These are phyloP conservation scores for Morone saxatilis DNA, from an alignment of 2,113 vertebrate genomes.

Conservation along the genomic window DNA sequence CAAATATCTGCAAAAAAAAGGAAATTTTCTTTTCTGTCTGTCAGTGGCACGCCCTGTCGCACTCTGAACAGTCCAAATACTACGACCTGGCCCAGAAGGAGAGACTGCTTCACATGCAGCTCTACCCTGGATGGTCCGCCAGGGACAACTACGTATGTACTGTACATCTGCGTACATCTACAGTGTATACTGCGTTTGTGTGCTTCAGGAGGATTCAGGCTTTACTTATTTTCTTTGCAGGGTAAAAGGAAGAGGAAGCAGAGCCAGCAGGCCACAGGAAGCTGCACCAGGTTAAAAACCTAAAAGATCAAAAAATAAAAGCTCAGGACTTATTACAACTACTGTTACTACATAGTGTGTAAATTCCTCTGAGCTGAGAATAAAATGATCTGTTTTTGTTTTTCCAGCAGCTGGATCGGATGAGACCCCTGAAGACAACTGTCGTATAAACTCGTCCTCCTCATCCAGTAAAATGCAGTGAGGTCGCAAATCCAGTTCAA, in stretches of 20 bases:
- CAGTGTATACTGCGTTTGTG: too few species aligned
- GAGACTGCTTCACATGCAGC: conserved; percentile 96
- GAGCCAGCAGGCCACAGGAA: conserved; percentile 21
- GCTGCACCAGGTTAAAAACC: background rate
- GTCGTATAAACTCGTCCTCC: too few species aligned
- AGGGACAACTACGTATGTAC: conserved; percentile 95
- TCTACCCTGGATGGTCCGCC: conserved; percentile 95
- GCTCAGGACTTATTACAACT: background rate
- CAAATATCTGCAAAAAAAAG: too few species aligned
- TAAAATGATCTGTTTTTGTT: background rate
- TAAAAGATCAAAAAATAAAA: background rate
- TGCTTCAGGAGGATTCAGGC: background rate
- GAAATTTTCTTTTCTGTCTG: background rate
- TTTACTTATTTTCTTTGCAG: conserved; percentile 25
- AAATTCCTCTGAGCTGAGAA: background rate
- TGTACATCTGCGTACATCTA: rapidly evolving
- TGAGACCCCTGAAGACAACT: background rate
- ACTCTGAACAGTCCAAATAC: conserved; percentile 78
- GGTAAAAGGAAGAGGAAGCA: conserved; percentile 61
- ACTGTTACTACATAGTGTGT: background rate
- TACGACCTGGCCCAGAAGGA: conserved; percentile 95
- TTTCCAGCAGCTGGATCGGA: background rate
- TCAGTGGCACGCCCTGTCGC: conserved; percentile 93
- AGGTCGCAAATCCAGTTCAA: too few species aligned
- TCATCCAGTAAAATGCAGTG: too few species aligned